Evolutionary conservation across 2,888 invertebrate genomes (phyloP), one percentile per base, ranked within the genome.

Genomic region (Ditula angustiorana): DNA sequence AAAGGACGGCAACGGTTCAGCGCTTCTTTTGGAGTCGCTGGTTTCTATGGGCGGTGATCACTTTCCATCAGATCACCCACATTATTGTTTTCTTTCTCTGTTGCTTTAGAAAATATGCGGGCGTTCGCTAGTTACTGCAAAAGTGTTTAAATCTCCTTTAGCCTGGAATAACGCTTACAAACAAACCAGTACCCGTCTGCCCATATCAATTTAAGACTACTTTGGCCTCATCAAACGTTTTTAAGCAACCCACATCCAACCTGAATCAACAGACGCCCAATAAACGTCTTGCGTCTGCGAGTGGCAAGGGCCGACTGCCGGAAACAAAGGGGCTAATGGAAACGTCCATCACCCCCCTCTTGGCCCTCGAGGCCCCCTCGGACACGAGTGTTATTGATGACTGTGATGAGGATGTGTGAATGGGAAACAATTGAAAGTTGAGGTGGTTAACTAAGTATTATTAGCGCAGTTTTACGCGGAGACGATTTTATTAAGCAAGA

Each of bases 101-200:
- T n/a, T n/a, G n/a, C n/a, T n/a, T n/a, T n/a, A n/a, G n/a, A n/a
- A n/a, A n/a, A n/a, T n/a, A n/a, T n/a, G n/a, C n/a, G n/a, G n/a
- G n/a, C n/a, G n/a, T n/a, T n/a, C n/a, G n/a, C n/a, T n/a, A n/a
- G n/a, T n/a, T n/a, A n/a, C n/a, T n/a, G n/a, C n/a, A n/a, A n/a
- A n/a, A n/a, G n/a, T n/a, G n/a, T n/a, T n/a, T n/a, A n/a, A n/a
- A n/a, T n/a, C n/a, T n/a, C n/a, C n/a, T n/a, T n/a, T n/a, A n/a
- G n/a, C n/a, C 2, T n/a, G 33, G 10, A 30, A 2, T 7, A 30
- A 30, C 10, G 30, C 10, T 7, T 16, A 16, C 35, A 37, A 37
- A 69, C 69, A 69, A 76, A 61, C 56, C 23, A n/a, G n/a, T n/a
- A n/a, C n/a, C n/a, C n/a, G n/a, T n/a, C 55, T 10, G 13, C 61